These are phyloP conservation scores for Camelus dromedarius DNA, from an alignment of 2,113 vertebrate species.

Conservation along the genomic window DNA sequence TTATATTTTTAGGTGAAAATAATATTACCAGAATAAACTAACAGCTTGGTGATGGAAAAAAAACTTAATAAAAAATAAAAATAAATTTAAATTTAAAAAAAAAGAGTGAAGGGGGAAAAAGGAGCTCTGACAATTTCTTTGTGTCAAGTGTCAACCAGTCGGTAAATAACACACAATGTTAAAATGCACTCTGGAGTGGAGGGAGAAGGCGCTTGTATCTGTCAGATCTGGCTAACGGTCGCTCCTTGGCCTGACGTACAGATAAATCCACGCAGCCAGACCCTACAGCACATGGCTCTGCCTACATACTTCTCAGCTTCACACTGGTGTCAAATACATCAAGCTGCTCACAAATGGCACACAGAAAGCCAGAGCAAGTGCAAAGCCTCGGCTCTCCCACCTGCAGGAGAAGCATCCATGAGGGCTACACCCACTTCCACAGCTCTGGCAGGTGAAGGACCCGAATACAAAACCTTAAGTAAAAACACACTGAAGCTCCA, in stretches of 20 bases:
- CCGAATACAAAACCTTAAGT: not conserved
- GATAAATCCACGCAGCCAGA: slow-evolving; percentile 89
- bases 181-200: slow-evolving; percentile 86
- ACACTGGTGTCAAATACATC: slow-evolving; percentile 94
- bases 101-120: not conserved
- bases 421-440: not conserved
- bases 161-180: slow-evolving; percentile 90
- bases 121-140: slow-evolving; percentile 84
- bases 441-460: not conserved
- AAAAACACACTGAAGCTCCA: not conserved
- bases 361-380: slow-evolving; percentile 78
- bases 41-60: too few species aligned
- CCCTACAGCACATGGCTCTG: slow-evolving; percentile 86
- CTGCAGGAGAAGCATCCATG: slow-evolving; percentile 74
- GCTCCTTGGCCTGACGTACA: slow-evolving; percentile 84
- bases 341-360: slow-evolving; percentile 92
- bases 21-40: too few species aligned
- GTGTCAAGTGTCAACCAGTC: slow-evolving; percentile 89
- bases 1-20: too few species aligned
- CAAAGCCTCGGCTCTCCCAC: slow-evolving; percentile 83
- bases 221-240: slow-evolving; percentile 85
- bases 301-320: slow-evolving; percentile 89
- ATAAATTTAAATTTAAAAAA: too few species aligned
- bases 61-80: too few species aligned
- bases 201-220: slow-evolving; percentile 74